Conservation (phyloP, 2,113 vertebrate species). For the Gymnocephalus cernua region DNA sequence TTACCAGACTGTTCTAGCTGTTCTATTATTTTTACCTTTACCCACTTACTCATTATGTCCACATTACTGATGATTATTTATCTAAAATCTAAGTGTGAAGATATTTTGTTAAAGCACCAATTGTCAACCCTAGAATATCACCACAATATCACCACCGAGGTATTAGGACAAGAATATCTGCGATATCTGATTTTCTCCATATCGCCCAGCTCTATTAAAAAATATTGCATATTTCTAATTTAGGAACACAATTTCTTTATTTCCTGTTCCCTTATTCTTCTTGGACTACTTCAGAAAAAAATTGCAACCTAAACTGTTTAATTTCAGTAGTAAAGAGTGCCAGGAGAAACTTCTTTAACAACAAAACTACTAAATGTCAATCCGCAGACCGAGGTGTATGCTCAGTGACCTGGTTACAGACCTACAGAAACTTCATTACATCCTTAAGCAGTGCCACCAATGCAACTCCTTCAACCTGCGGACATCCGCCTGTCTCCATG, state of each 20-base stretch:
- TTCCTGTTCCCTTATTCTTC: neutral
- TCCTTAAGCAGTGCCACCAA: conserved; percentile 60
- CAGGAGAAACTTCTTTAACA: conserved; percentile 22
- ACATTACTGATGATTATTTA: too few species aligned
- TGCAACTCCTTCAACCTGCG: conserved; percentile 55
- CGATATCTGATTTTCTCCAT: too few species aligned
- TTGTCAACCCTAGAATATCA: too few species aligned
- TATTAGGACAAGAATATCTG: too few species aligned
- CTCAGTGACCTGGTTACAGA: conserved; percentile 78
- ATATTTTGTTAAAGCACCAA: too few species aligned
- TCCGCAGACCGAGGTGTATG: conserved; percentile 67
- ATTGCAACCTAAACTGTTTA: neutral
- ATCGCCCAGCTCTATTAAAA: too few species aligned
- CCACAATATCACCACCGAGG: too few species aligned
- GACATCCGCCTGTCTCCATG: conserved; percentile 60
- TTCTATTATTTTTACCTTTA: too few species aligned
- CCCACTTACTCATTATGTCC: too few species aligned
- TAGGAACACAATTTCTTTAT: neutral
- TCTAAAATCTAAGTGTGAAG: too few species aligned
- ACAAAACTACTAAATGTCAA: conserved; percentile 67
- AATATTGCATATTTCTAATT: neutral
- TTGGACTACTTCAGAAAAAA: neutral
- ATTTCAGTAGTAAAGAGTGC: neutral
- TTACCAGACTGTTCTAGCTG: too few species aligned
- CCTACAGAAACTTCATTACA: conserved; percentile 67